A percentile compares a stretch with the other conserved stretches of the same genome.
phyloP scores from a whole-genome alignment of 1,140 invertebrate species.

The Eufriesea mexicana region DNA sequence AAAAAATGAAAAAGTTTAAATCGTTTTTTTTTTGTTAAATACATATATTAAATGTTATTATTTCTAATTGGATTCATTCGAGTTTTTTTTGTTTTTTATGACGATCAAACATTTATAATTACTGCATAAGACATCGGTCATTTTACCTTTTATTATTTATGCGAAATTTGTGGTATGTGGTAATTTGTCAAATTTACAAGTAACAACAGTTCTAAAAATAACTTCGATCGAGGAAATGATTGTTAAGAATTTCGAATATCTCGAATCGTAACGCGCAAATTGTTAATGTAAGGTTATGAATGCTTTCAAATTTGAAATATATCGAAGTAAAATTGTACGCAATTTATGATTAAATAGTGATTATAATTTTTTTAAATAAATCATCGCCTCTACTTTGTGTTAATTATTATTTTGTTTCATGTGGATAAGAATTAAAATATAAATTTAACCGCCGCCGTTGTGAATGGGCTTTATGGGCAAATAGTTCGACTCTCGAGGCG shows the following conservation, averaged over 20 bases:
- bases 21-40: neutral
- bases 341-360: neutral
- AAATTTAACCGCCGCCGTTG: slow-evolving; percentile 6
- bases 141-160: neutral
- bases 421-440: neutral
- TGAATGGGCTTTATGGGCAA: slow-evolving; percentile 6
- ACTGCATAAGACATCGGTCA: slow-evolving; percentile 28
- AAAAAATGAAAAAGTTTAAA: neutral
- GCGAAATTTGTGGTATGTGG: neutral
- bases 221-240: slow-evolving; percentile 7
- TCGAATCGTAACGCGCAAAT: slow-evolving; percentile 20
- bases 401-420: neutral
- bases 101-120: slow-evolving; percentile 24
- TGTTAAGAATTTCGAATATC: neutral
- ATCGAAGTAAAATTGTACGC: no score
- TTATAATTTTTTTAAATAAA: neutral
- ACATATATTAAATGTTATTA: neutral
- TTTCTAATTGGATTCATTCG: neutral
- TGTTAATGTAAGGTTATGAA: slow-evolving; percentile 12
- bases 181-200: slow-evolving; percentile 19
- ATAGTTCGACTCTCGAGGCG: neutral
- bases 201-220: slow-evolving; percentile 18
- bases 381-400: neutral
- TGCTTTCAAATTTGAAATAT: neutral
- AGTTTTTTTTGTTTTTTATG: slow-evolving; percentile 29